Evolutionary conservation across 2,113 vertebrate genomes (phyloP), one percentile per base, ranked within the genome.

Genomic region (Recurvirostra avosetta): DNA sequence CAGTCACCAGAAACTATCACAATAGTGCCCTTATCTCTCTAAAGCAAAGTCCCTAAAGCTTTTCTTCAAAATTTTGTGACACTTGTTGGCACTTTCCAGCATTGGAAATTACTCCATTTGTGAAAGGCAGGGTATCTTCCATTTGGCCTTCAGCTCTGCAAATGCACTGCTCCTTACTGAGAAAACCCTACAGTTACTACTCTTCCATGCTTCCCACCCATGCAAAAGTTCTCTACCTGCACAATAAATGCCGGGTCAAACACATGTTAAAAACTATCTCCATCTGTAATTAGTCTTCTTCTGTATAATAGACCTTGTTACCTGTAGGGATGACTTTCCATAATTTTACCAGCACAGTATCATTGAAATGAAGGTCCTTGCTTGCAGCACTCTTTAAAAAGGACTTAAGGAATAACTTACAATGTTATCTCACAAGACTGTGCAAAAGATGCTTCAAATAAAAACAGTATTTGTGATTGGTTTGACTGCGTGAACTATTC

Each of bases 301-400:
- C 36, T 56, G 6, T 56, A 11, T 45, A 61, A 86, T 0, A 84
- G 19, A 84, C 34, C 8, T 49, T 61, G 21, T 72, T 67, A 68
- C 1, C 1, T 1, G 9, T 41, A 89, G 15, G 1, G 0, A 63
- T 27, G 9, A 56, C 26, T 84, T 86, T 52, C 34, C 6, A 3
- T n/a, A 62, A 67, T 49, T 38, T 53, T 56, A 90, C 23, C 65
- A 65, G 50, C 12, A 71, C 3, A 8, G 1, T 15, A 68, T 12
- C 34, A 79, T 5, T 43, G 63, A 74, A 88, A 92, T 21, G 2
- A 75, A 84, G 13, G 32, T 49, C 52, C 8, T 34, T 49, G 32
- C 47, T 81, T 67, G 52, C n/a, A 84, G 36, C 8, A 27, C 14
- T 45, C 77, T n/a, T 73, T 55, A 16, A 40, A 73, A 62, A 84